Evolutionary conservation across 2,888 invertebrate species (phyloP).

Genomic region (Agonum fuliginosum): DNA sequence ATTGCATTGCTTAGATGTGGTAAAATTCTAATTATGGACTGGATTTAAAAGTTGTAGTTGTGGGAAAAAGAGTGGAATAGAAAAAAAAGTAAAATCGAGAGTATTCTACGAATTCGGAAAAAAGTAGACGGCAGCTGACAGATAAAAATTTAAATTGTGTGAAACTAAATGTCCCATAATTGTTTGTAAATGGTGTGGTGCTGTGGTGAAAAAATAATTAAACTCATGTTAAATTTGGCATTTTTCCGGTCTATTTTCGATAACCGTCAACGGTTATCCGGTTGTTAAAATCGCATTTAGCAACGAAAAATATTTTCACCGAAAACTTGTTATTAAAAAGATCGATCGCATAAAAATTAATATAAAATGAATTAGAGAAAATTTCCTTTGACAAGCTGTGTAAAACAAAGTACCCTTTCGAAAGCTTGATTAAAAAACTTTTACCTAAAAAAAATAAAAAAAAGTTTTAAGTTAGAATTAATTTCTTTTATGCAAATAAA

Average conservation of each 20-base stretch:
- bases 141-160: too few species aligned
- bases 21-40: too few species aligned
- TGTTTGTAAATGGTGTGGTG: not conserved
- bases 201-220: conserved; percentile 2
- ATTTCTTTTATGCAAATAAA: conserved; percentile 59
- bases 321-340: conserved; percentile 43
- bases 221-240: not conserved
- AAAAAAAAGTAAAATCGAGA: too few species aligned
- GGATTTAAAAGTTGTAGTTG: too few species aligned
- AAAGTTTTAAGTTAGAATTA: conserved; percentile 55
- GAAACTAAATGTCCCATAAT: not conserved
- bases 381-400: conserved; percentile 52
- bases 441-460: conserved; percentile 26
- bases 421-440: conserved; percentile 57
- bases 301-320: conserved; percentile 31
- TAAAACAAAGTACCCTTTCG: conserved; percentile 48
- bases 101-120: too few species aligned
- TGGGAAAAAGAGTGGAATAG: too few species aligned
- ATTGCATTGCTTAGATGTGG: too few species aligned
- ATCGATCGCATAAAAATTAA: conserved; percentile 54
- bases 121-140: too few species aligned
- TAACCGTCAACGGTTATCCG: not conserved
- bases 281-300: conserved; percentile 37
- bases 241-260: conserved; percentile 14
- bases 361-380: conserved; percentile 56